Conservation (phyloP, 2,797 vertebrate genomes). For the Staurois parvus region DNA sequence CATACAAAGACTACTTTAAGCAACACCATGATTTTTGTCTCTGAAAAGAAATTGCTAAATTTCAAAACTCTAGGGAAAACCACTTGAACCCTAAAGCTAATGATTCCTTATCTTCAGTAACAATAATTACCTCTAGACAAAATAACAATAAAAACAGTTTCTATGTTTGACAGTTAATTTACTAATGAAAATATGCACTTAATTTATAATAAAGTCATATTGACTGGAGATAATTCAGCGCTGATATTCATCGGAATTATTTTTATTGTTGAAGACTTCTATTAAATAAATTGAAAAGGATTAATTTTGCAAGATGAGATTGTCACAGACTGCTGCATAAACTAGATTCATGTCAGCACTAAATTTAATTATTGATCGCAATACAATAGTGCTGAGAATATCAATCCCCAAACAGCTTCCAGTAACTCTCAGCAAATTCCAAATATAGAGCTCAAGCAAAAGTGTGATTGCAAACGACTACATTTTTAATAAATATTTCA, state of each 20-base stretch:
- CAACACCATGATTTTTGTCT: no score
- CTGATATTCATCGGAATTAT: conserved; percentile 78
- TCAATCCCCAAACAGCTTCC: conserved; percentile 81
- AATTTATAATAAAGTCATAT: conserved; percentile 83
- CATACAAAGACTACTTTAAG: no score
- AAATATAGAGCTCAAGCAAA: conserved; percentile 76
- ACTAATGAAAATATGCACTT: conserved; percentile 81
- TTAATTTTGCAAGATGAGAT: conserved; percentile 85
- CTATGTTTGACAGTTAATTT: conserved; percentile 85
- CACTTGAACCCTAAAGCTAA: conserved; percentile 82
- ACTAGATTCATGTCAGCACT: conserved; percentile 89
- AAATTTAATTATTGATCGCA: conserved; percentile 92
- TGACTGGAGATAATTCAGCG: conserved; percentile 79
- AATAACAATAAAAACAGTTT: conserved; percentile 72
- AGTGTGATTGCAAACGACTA: conserved; percentile 76
- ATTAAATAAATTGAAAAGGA: conserved; percentile 85
- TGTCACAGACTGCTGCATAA: conserved; percentile 82
- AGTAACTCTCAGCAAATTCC: conserved; percentile 88
- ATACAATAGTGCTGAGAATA: conserved; percentile 92
- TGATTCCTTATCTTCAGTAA: conserved; percentile 77
- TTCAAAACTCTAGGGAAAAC: conserved; percentile 78
- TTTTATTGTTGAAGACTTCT: conserved; percentile 81
- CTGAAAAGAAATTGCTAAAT: conserved; percentile 43
- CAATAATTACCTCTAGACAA: conserved; percentile 83
- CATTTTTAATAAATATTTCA: conserved; percentile 80